A percentile compares a stretch with the other conserved stretches of the same genome.
Conservation (phyloP, 2,797 vertebrate genomes). For the Loris lydekkerianus region DNA sequence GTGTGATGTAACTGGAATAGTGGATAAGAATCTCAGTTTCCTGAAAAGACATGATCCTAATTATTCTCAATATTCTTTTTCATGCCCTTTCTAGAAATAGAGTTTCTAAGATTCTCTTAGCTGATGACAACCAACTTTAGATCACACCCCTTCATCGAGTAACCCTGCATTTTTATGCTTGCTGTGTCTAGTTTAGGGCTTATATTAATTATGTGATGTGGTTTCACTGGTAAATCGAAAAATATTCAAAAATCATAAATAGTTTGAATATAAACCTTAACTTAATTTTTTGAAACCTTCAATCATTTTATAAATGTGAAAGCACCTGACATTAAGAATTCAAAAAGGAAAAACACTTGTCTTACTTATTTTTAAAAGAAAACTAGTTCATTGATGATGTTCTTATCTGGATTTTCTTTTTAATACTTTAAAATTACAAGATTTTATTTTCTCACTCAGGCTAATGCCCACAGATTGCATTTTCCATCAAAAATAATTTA, state of each 20-base stretch:
- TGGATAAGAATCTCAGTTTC: neutral
- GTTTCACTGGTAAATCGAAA: neutral
- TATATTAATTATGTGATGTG: neutral
- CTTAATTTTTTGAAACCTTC: conserved; percentile 23
- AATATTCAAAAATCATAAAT: neutral
- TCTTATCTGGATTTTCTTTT: conserved; percentile 45
- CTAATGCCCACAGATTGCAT: neutral
- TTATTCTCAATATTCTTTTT: neutral
- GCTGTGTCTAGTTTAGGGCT: neutral
- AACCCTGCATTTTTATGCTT: neutral
- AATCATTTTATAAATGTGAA: neutral
- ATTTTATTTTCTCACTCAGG: conserved; percentile 62
- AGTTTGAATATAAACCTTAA: neutral
- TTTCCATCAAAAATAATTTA: conserved; percentile 35
- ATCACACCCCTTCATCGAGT: neutral
- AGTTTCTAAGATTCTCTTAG: neutral
- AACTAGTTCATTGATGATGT: neutral
- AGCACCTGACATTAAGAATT: conserved; percentile 13
- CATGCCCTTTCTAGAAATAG: neutral
- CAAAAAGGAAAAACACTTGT: neutral
- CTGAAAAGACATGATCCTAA: neutral
- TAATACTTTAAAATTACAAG: conserved; percentile 25
- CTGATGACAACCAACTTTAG: conserved; percentile 28
- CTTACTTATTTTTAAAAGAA: conserved; percentile 48
- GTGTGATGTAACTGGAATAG: neutral